Evolutionary conservation across 1,140 invertebrate genomes (phyloP), one percentile per base, ranked within the genome.

Genomic region (Muscidifurax raptorellus): DNA sequence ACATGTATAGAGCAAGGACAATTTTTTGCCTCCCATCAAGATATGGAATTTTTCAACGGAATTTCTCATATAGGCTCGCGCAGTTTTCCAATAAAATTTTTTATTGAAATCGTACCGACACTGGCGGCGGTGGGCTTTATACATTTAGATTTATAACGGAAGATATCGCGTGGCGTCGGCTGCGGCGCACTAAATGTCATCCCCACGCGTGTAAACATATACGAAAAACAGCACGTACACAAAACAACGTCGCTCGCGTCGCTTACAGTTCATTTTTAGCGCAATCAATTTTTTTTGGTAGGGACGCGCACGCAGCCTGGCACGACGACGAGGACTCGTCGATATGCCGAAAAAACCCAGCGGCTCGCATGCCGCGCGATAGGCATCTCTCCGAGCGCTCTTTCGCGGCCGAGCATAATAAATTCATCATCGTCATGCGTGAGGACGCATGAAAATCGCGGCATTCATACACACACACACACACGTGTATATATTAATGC

Each of bases 131-230:
- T 12, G 44, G 44, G 52, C 22, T 59, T 6, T 15, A 59, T 59
- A 59, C 52, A 59, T 59, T 59, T 59, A 59, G 52, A 59, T 59
- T 59, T 59, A 59, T 59, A 59, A 59, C 52, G 52, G 52, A 59
- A 59, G 52, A 59, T 59, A 59, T 59, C 22, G 52, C 52, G 18
- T 59, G 52, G 52, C 52, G 18, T 59, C 52, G 52, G 15, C 52
- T 59, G 18, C 6, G 18, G 52, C 22, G 5, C 52, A 59, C 52
- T 59, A 59, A 59, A 59, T 59, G 52, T 59, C 52, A 59, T 59
- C 52, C 52, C 18, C 22, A 5, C 18, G 52, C 52, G 22, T 59
- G 52, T 59, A 59, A 59, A 59, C 52, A 59, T 22, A n/a, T 4
- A 22, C 2, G 18, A 59, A 52, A 52, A 52, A 52, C n/a, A 2